Evolutionary conservation across 2,888 invertebrate genomes (phyloP).

Genomic region (Drosophila subsilvestris): DNA sequence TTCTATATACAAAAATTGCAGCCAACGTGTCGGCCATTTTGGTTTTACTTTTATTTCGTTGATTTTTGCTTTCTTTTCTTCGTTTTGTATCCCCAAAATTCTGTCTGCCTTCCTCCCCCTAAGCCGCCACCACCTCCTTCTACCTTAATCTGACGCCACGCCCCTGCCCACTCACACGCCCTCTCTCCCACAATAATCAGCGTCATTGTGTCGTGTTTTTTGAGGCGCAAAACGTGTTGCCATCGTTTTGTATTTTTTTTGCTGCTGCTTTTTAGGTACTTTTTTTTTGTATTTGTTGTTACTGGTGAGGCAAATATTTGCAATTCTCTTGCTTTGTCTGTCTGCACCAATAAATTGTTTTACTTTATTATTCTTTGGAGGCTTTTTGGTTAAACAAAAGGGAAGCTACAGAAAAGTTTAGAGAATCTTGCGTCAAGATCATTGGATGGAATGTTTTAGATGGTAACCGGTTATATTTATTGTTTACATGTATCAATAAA

Average conservation of each 20-base stretch:
- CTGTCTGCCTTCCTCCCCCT: slow-evolving; percentile 62
- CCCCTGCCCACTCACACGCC: slow-evolving; percentile 28
- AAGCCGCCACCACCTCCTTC: slow-evolving; percentile 45
- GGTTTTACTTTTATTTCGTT: slow-evolving; percentile 49
- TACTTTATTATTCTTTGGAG: slow-evolving; percentile 4
- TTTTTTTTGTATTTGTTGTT: slow-evolving; percentile 18
- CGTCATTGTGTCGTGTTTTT: slow-evolving; percentile 48
- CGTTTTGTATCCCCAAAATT: slow-evolving; percentile 54
- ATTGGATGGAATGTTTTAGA: not conserved
- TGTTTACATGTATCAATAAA: not conserved
- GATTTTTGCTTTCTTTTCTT: slow-evolving; percentile 48
- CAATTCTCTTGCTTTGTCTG: slow-evolving; percentile 18
- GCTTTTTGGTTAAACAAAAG: slow-evolving; percentile 1
- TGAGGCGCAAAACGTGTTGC: slow-evolving; percentile 75
- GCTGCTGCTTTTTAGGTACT: slow-evolving; percentile 24
- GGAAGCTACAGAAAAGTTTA: not conserved
- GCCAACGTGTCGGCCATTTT: slow-evolving; percentile 70
- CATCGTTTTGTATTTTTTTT: slow-evolving; percentile 36
- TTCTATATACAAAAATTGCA: slow-evolving; percentile 59
- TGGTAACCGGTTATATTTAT: not conserved
- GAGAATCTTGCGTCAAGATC: not conserved
- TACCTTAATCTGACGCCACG: slow-evolving; percentile 25
- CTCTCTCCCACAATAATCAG: slow-evolving; percentile 22
- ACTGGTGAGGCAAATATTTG: slow-evolving; percentile 23
- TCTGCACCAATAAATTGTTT: slow-evolving; percentile 18